A percentile compares a stretch with the other conserved stretches of the same genome.
phyloP scores from a whole-genome alignment of 1,140 invertebrate species.

The Goniozus legneri region DNA sequence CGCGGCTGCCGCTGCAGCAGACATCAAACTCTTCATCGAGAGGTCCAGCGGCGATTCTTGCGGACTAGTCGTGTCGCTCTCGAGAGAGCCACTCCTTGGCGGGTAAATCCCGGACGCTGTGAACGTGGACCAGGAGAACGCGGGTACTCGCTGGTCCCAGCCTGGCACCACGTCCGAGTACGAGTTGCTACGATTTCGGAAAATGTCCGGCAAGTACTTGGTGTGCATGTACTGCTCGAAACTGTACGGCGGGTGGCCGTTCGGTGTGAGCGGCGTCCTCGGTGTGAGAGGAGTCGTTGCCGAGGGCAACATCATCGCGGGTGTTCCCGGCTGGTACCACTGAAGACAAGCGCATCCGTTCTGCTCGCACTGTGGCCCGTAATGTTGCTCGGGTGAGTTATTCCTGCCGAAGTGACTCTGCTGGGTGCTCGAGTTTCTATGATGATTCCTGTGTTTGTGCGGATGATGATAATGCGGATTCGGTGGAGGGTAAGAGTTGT shows the following conservation, averaged over 20 bases:
- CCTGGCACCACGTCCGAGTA: constrained; percentile 64
- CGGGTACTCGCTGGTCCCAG: constrained; percentile 49
- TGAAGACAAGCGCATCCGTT: no score
- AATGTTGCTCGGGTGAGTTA: constrained; percentile 27
- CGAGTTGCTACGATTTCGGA: constrained; percentile 67
- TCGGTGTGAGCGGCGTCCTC: constrained; percentile 54
- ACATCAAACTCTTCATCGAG: constrained; percentile 63
- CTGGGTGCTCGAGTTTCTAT: no score
- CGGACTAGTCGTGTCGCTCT: constrained; percentile 47
- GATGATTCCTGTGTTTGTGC: constrained; percentile 12
- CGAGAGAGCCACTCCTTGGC: constrained; percentile 30
- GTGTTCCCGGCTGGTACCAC: constrained; percentile 23
- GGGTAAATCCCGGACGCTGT: constrained; percentile 26
- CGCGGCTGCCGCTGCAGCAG: constrained; percentile 8
- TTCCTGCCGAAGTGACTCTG: constrained; percentile 10
- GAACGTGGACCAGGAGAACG: constrained; percentile 22
- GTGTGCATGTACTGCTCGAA: constrained; percentile 71
- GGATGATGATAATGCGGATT: constrained; percentile 1
- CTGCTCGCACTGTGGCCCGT: constrained; percentile 41
- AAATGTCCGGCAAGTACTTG: constrained; percentile 70
- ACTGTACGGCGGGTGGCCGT: constrained; percentile 57
- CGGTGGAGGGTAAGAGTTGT: constrained; percentile 13
- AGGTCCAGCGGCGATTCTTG: constrained; percentile 85
- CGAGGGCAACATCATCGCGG: constrained; percentile 40
- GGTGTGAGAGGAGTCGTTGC: constrained; percentile 56